A percentile compares a stretch with the other conserved stretches of the same genome.
These are phyloP conservation scores for Poeciliopsis turneri DNA, from an alignment of 2,797 vertebrate genomes.

Conservation along the genomic window DNA sequence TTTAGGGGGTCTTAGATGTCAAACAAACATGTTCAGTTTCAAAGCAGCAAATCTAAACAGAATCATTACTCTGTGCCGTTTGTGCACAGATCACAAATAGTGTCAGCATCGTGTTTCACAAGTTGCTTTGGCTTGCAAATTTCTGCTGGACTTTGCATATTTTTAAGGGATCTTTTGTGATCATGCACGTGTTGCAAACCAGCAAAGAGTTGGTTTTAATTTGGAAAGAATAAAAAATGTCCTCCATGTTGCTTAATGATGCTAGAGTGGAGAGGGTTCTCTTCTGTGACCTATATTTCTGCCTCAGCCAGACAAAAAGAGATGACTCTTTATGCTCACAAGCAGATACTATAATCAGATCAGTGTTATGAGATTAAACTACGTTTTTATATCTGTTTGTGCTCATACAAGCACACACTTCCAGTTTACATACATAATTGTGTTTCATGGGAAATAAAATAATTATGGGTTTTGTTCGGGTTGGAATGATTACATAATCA, in stretches of 20 bases:
- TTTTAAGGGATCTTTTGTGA: conserved; percentile 10
- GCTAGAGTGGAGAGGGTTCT: background rate
- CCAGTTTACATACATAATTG: background rate
- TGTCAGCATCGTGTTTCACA: conserved; percentile 4
- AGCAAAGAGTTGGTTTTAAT: background rate
- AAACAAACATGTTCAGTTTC: background rate
- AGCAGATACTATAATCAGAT: background rate
- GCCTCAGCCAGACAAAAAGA: background rate
- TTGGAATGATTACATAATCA: background rate
- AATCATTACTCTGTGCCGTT: background rate
- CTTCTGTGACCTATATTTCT: background rate
- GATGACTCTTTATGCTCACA: background rate
- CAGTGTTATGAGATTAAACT: background rate
- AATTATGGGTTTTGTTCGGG: background rate
- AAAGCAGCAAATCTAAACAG: background rate
- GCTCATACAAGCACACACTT: background rate
- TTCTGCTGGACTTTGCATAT: background rate
- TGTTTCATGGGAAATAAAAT: background rate
- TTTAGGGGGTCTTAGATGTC: background rate
- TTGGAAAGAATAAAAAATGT: background rate
- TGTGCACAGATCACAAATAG: background rate
- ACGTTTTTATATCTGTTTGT: background rate
- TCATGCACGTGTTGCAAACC: background rate
- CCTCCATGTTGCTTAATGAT: background rate
- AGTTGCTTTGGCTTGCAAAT: conserved; percentile 30